Base-by-base conservation (phyloP, 2,797 vertebrate species). In the Scolopax bukidnonensis region DNA sequence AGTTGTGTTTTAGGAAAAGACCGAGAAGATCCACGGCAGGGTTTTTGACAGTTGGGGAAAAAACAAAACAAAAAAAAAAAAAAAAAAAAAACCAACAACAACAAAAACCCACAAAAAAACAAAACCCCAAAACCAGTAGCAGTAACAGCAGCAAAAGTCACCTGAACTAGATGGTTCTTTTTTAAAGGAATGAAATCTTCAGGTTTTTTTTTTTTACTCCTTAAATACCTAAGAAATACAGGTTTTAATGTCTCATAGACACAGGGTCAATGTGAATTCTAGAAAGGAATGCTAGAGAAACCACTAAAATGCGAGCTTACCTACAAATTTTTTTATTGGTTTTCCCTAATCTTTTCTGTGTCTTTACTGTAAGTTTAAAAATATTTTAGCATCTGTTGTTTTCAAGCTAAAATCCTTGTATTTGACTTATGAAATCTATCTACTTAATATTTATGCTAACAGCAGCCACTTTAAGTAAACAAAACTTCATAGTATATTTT, bases 61-160 rank as follows among this genome's bases (percentile, higher is more conserved):
- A 43, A 43, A 43, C 43, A 43, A 43, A 41, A 41, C 41, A 45
- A 45, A 45, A 14, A 36, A 32, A 60, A 47, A n/a, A n/a, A n/a
- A n/a, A n/a, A n/a, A n/a, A 18, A 0, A 0, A 4, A 36, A 4
- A 13, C 27, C 12, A 41, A 1, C 16, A 47, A 41, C 41, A 43
- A 43, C 16, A 43, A 41, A 41, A 41, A 41, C 41, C 41, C 19
- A 45, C 19, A 45, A 45, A 45, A 45, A 45, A 20, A 20, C 19
- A 43, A 18, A 20, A 2, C 43, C 43, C 7, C 17, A 47, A 47
- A 47, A 23, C 12, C 47, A 48, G 47, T 48, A 48, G 23, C 23
- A 48, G 47, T 64, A 70, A n/a, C 10, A 33, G 33, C 6, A 41
- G 10, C 12, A 63, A 24, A 79, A 65, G 7, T 69, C 8, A 53